phyloP scores from a whole-genome alignment of 1,140 invertebrate species.

The Bombus waltoni region DNA sequence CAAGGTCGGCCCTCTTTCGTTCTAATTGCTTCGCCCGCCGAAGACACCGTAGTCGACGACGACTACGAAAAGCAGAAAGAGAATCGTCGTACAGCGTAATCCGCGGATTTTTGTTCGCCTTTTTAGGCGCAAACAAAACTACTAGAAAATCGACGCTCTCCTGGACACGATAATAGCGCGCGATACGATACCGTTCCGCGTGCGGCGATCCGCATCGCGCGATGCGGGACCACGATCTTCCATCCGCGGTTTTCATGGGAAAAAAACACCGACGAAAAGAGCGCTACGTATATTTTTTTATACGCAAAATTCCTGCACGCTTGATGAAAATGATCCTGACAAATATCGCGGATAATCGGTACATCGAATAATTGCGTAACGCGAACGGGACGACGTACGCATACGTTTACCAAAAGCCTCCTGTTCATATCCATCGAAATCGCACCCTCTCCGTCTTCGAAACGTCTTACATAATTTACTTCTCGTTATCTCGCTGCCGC shows the following conservation, averaged over 20 bases:
- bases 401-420: neutral
- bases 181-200: neutral
- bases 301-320: neutral
- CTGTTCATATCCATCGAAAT: neutral
- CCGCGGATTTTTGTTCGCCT: neutral
- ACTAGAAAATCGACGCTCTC: too few species aligned
- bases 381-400: neutral
- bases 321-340: neutral
- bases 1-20: constrained; percentile 17
- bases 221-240: neutral
- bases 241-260: neutral
- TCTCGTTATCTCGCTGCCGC: neutral
- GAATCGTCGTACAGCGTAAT: neutral
- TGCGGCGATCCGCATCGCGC: neutral
- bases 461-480: neutral
- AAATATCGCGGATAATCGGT: neutral
- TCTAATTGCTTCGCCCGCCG: constrained; percentile 13
- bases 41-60: neutral
- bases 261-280: neutral
- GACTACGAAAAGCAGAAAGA: neutral
- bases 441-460: neutral
- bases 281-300: too few species aligned
- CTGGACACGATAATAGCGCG: neutral
- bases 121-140: neutral
- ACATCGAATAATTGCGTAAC: neutral